Evolutionary conservation across 2,797 vertebrate species (phyloP), one percentile per base, ranked within the genome.

Genomic region (Pempheris klunzingeri): DNA sequence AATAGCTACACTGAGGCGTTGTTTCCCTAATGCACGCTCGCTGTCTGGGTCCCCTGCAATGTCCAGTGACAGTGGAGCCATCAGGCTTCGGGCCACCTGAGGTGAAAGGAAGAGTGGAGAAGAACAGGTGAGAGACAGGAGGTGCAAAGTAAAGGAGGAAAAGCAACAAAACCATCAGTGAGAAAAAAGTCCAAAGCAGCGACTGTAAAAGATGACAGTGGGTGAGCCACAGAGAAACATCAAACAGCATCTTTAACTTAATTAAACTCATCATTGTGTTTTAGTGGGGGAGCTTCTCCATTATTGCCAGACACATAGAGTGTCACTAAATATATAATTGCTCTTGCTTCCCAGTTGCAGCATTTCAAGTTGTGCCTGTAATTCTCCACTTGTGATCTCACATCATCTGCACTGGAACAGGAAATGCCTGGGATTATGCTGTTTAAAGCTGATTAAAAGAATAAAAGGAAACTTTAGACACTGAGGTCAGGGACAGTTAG

Each of bases 21-120:
- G 97, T 71, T 99, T 98, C 88, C 97, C 97, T 71, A 98, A 91
- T 34, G 92, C 91, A 0, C 93, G 91, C 65, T 99, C 97, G 0
- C 96, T 98, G 92, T 97, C 97, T 28, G 97, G 97, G 82, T 99
- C 97, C 0, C 98, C 98, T 0, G 98, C 98, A 15, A 99, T 98
- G 87, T 99, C 97, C 91, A 97, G 95, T 41, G 95, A 96, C 78
- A 99, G 90, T 0, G 98, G 97, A 5, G 96, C 95, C 76, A 96
- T 96, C 74, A 99, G 92, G 89, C 98, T 99, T 70, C 97, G 94
- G 62, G 96, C 95, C 84, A 99, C 97, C 95, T 95, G 68, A 44
- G 47, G 72, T 50, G 38, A 79, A 49, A 71, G 26, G 52, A 4
- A 81, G 50, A 76, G 32, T 15, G 26, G 47, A 67, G 49, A 60